Evolutionary conservation across 2,113 vertebrate genomes (phyloP), one percentile per base, ranked within the genome.

Genomic region (Syrmaticus mikado): DNA sequence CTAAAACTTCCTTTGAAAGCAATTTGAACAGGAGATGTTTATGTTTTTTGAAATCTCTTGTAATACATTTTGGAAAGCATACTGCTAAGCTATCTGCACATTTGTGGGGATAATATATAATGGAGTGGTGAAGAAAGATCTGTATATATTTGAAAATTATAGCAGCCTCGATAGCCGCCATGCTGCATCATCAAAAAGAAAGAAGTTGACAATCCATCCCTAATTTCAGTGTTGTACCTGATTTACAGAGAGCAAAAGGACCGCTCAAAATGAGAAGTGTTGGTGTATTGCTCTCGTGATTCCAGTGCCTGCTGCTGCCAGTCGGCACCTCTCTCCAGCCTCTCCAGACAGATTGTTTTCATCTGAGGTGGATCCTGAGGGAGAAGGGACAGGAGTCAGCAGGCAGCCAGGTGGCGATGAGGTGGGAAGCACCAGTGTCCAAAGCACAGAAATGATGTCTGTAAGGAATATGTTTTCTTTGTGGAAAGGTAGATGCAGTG

Each of bases 401-500:
- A 91, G 62, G 64, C 65, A 15, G 36, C 19, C 22, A 40, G 4
- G 13, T 46, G 66, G 41, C n/a, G 34, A 87, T 45, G 76, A 45
- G 24, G 27, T 62, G 15, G 36, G 90, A 80, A 10, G 27, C 38
- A 38, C 38, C 38, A 38, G 12, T 80, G n/a, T 77, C 89, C 58
- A 52, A 14, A 40, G 15, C 1, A 0, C 46, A 61, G 48, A n/a
- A 71, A 9, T 25, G 43, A 70, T 34, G 16, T 62, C 40, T 48
- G n/a, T 58, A 77, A 77, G 82, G 19, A 83, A 77, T 65, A 81
- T 55, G 24, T 90, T 85, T 92, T 73, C 67, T 81, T 38, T 81
- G n/a, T 8, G 6, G 6, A 91, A 62, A 40, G 13, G 5, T 55
- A 68, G 27, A 40, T 81, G 21, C 57, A 38, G 34, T 45, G 17